A percentile compares a stretch with the other conserved stretches of the same genome.
Conservation (phyloP, 2,888 invertebrate species). For the Xestobium rufovillosum region DNA sequence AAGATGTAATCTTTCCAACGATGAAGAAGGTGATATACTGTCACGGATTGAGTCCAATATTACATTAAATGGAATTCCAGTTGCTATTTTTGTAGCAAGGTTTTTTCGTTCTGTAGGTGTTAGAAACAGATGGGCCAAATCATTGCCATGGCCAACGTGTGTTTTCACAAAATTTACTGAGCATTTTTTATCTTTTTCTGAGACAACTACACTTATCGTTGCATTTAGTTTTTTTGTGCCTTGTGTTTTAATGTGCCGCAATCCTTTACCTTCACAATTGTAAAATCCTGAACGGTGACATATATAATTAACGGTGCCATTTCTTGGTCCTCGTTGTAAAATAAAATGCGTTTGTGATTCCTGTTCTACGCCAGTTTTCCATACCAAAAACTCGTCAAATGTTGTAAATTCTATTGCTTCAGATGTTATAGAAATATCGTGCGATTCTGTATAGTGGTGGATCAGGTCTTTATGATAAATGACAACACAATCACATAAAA, state of each 20-base stretch:
- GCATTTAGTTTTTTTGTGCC: constrained; percentile 17
- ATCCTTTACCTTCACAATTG: constrained; percentile 9
- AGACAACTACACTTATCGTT: constrained; percentile 8
- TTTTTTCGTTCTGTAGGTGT: constrained; percentile 11
- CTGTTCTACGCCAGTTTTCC: too few relatives aligned
- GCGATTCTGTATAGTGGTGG: too few relatives aligned
- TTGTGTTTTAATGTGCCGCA: constrained; percentile 15
- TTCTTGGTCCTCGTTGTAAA: too few relatives aligned
- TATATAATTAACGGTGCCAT: too few relatives aligned
- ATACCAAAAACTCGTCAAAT: too few relatives aligned
- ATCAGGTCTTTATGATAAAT: too few relatives aligned
- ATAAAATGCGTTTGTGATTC: too few relatives aligned
- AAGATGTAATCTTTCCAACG: constrained; percentile 17
- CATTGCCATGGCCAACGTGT: constrained; percentile 15
- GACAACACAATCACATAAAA: too few relatives aligned
- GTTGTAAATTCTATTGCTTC: too few relatives aligned
- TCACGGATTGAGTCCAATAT: constrained; percentile 20
- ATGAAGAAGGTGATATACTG: constrained; percentile 8
- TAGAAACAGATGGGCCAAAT: constrained; percentile 17
- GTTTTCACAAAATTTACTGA: too few relatives aligned
- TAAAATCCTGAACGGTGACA: constrained; percentile 18
- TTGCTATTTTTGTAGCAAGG: constrained; percentile 16
- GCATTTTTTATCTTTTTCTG: too few relatives aligned
- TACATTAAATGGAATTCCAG: constrained; percentile 18
- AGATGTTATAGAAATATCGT: too few relatives aligned